Conservation (phyloP, 2,113 vertebrate genomes). For the Corythornis cristatus region DNA sequence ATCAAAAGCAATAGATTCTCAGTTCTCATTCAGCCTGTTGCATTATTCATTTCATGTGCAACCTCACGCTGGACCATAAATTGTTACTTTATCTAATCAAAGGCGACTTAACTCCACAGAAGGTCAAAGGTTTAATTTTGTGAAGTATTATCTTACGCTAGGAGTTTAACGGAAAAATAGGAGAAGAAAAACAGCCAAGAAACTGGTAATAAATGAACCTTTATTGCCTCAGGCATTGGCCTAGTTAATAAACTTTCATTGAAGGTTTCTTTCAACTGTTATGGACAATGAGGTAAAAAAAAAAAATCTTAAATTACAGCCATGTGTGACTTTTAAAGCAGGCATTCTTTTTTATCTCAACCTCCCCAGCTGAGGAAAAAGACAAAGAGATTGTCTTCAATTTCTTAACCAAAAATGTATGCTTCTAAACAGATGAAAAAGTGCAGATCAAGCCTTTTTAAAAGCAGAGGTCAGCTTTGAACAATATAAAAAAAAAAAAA, state of each 20-base stretch:
- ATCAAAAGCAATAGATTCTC: slow-evolving; percentile 81
- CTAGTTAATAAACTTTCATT: slow-evolving; percentile 90
- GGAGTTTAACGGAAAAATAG: slow-evolving; percentile 86
- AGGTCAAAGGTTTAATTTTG: slow-evolving; percentile 89
- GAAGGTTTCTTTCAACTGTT: slow-evolving; percentile 90
- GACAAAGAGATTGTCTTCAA: slow-evolving; percentile 78
- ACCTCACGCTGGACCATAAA: slow-evolving; percentile 84
- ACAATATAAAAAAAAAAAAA: slow-evolving; percentile 53
- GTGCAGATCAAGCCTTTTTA: slow-evolving; percentile 73
- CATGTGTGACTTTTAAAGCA: slow-evolving; percentile 88
- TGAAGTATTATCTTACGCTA: slow-evolving; percentile 87
- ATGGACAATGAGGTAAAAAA: slow-evolving; percentile 81
- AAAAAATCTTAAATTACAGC: slow-evolving; percentile 88
- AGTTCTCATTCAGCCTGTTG: slow-evolving; percentile 75
- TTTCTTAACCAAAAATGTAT: slow-evolving; percentile 83
- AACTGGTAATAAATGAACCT: slow-evolving; percentile 87
- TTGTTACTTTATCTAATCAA: slow-evolving; percentile 89
- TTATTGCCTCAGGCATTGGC: slow-evolving; percentile 84
- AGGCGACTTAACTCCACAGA: slow-evolving; percentile 84
- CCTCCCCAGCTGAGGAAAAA: slow-evolving; percentile 68
- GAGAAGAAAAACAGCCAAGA: slow-evolving; percentile 87
- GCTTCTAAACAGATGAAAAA: slow-evolving; percentile 81
- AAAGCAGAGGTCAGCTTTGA: slow-evolving; percentile 78
- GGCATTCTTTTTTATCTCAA: slow-evolving; percentile 85
- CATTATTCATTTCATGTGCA: slow-evolving; percentile 86